These are phyloP conservation scores for Pitangus sulphuratus DNA, from an alignment of 2,797 vertebrate genomes.

Conservation along the genomic window DNA sequence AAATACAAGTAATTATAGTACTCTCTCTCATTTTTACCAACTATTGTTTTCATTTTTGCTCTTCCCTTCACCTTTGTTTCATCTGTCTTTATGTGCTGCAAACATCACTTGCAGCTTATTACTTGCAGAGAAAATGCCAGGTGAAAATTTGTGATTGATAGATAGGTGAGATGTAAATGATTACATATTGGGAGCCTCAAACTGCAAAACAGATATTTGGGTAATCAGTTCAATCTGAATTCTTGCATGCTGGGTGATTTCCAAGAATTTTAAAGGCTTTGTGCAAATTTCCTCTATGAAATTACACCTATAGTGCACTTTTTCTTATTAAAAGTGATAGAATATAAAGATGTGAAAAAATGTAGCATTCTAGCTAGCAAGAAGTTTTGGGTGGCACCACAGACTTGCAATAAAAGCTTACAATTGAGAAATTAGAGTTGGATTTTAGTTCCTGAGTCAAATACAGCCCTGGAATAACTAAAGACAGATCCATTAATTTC, in stretches of 20 bases:
- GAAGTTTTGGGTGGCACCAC: not conserved
- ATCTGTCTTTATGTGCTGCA: slow-evolving; percentile 1
- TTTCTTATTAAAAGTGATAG: not conserved
- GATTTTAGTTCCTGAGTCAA: not conserved
- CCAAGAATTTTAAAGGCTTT: not conserved
- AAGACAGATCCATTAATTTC: not conserved
- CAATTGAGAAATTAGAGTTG: not conserved
- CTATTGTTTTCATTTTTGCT: not conserved
- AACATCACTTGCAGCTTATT: slow-evolving; percentile 11
- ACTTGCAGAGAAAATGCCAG: slow-evolving; percentile 6
- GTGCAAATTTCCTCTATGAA: not conserved
- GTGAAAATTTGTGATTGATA: not conserved
- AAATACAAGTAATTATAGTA: slow-evolving; percentile 39
- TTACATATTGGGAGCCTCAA: not conserved
- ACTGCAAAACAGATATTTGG: not conserved
- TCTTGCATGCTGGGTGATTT: not conserved
- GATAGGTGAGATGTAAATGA: slow-evolving; percentile 1
- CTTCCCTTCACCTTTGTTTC: not conserved
- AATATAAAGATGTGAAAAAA: not conserved
- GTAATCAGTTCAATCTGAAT: not conserved
- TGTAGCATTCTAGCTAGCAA: not conserved
- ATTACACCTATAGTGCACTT: not conserved
- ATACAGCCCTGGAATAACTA: not conserved
- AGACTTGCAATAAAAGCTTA: not conserved
- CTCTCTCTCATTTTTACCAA: not conserved